Conservation (phyloP, 1,140 invertebrate genomes). For the Drosophila paulistorum region DNA sequence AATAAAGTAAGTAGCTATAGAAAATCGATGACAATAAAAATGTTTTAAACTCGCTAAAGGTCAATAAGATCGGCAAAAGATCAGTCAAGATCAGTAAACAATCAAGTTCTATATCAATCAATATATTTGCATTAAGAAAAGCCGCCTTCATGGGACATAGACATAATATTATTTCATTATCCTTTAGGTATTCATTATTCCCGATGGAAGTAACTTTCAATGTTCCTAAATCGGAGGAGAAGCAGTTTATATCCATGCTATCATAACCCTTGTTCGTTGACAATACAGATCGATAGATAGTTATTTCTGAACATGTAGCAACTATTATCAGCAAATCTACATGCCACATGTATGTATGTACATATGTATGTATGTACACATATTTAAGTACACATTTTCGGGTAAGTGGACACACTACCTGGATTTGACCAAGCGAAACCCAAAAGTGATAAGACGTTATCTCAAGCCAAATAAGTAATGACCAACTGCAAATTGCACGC, state of each 20-base stretch:
- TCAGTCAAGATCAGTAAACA: not conserved
- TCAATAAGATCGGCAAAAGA: too few relatives aligned
- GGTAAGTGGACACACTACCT: not conserved
- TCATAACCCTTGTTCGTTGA: not conserved
- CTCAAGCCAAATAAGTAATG: constrained; percentile 54
- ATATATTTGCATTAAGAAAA: too few relatives aligned
- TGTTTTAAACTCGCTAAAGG: too few relatives aligned
- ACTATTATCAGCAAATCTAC: not conserved
- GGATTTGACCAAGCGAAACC: not conserved
- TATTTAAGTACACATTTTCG: not conserved
- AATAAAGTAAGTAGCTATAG: too few relatives aligned
- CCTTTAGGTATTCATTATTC: too few relatives aligned
- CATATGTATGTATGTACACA: not conserved
- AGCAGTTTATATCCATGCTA: too few relatives aligned
- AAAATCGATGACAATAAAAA: too few relatives aligned
- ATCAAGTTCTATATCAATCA: too few relatives aligned
- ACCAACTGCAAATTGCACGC: constrained; percentile 67
- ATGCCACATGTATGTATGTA: not conserved
- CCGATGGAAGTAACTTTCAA: too few relatives aligned
- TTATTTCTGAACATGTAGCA: not conserved
- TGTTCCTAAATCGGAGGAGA: too few relatives aligned
- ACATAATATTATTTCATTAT: too few relatives aligned
- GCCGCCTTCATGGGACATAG: too few relatives aligned
- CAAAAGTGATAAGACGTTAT: constrained; percentile 30
- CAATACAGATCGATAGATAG: not conserved